Evolutionary conservation across 1,140 invertebrate species (phyloP), one percentile per base, ranked within the genome.

Genomic region (Parapsyche elsis): DNA sequence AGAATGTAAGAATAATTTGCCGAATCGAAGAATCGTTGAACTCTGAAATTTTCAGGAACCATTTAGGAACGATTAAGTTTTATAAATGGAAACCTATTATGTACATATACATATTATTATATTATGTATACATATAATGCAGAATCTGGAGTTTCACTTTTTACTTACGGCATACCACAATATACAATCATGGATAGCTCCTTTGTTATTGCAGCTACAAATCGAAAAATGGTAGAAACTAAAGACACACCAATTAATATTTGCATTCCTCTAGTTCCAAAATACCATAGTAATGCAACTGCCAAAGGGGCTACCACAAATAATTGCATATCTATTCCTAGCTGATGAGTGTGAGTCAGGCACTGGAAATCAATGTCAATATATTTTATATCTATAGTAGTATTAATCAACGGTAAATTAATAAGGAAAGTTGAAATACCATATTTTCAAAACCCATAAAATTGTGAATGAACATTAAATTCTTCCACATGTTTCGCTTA

Each of bases 301-400:
- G 95, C 87, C 0, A 95, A 86, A 2, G 94, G 90, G 0, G 93
- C 92, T 0, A 92, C 85, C 4, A 93, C 87, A 85, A 94, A 95
- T 46, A 95, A 88, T 85, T 95, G 94, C 86, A 94, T 95, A 84
- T 96, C 95, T 84, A 95, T 95, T 7, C 94, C 94, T 73, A 96
- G 86, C 76, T 93, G 92, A 83, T 93, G 92, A 0, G 92, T 93
- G 83, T 93, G 92, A 0, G 92, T 92, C 16, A 93, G 86, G 84
- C 92, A 93, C 92, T 93, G 86, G n/a, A 67, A 91, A 80, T 83
- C 78, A 81, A 83, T 26, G 61, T 12, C 24, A 75, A 75, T 30
- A n/a, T 1, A 16, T 71, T 38, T 5, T 9, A 71, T 38, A 44
- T 7, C 2, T 5, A 53, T 53, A 7, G 45, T 12, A 46, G n/a